Conservation (phyloP, 23 tunicate genomes). For the Styela plicata region DNA sequence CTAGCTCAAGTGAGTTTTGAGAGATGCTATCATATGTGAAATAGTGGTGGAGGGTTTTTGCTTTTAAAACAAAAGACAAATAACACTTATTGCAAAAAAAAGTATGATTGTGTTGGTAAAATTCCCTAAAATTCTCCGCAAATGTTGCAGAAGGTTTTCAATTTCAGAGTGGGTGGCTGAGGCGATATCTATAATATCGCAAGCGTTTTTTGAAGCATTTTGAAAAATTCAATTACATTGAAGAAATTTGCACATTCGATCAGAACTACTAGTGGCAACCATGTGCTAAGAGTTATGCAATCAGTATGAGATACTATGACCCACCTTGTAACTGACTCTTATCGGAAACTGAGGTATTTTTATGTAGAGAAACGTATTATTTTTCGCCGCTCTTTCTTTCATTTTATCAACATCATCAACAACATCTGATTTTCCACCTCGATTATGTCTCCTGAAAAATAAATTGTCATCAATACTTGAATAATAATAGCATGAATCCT, state of each 20-base stretch:
- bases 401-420: conserved; percentile 85
- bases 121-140: no score
- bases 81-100: no score
- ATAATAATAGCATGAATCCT: no score
- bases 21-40: no score
- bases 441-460: background rate
- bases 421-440: conserved; percentile 11
- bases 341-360: conserved; percentile 86
- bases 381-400: conserved; percentile 86
- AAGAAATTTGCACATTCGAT: background rate
- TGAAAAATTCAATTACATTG: background rate
- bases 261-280: no score
- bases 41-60: no score
- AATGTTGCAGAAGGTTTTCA: no score
- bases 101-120: no score
- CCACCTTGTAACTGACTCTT: conserved; percentile 87
- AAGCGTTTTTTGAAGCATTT: background rate
- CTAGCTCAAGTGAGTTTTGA: no score
- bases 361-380: conserved; percentile 86
- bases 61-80: no score
- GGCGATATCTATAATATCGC: background rate
- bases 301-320: background rate
- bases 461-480: no score
- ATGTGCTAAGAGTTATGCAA: conserved; percentile 4
- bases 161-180: no score